These are phyloP conservation scores for Knipowitschia caucasica DNA, from an alignment of 2,797 vertebrate genomes.

Conservation along the genomic window DNA sequence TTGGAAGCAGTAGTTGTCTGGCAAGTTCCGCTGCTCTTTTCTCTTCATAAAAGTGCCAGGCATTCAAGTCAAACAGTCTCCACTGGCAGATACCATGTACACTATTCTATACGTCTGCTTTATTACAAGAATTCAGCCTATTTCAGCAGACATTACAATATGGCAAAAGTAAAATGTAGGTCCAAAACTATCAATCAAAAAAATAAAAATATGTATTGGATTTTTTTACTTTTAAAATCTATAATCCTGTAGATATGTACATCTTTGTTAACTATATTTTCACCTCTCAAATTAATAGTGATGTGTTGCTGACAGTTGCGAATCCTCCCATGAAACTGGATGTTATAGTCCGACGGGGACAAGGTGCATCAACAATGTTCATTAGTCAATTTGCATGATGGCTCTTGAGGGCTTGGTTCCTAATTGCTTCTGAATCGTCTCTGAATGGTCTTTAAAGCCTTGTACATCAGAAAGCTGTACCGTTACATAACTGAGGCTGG, in stretches of 20 bases:
- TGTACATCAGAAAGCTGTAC: constrained; percentile 5
- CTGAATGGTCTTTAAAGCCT: not conserved
- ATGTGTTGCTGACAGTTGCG: constrained; percentile 13
- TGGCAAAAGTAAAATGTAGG: too few species aligned
- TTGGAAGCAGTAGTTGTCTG: constrained; percentile 33
- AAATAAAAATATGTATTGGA: not conserved
- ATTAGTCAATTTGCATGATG: constrained; percentile 12
- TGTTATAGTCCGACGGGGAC: constrained; percentile 2
- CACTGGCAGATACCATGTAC: constrained; percentile 48
- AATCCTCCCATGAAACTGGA: constrained; percentile 10
- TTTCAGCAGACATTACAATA: too few species aligned
- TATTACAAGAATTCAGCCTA: too few species aligned
- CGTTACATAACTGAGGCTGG: constrained; percentile 15
- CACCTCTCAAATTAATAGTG: constrained; percentile 47
- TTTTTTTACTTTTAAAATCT: not conserved
- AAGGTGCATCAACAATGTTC: not conserved
- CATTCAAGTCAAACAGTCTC: constrained; percentile 21
- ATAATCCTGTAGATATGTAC: not conserved
- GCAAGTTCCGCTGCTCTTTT: constrained; percentile 21
- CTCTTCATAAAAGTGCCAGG: constrained; percentile 37
- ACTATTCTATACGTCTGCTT: too few species aligned
- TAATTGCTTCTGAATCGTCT: constrained; percentile 3
- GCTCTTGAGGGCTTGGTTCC: constrained; percentile 10
- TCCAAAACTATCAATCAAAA: too few species aligned
- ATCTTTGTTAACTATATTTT: not conserved